Conservation (phyloP, 2,888 invertebrate species). For the Apocheima hispidaria region DNA sequence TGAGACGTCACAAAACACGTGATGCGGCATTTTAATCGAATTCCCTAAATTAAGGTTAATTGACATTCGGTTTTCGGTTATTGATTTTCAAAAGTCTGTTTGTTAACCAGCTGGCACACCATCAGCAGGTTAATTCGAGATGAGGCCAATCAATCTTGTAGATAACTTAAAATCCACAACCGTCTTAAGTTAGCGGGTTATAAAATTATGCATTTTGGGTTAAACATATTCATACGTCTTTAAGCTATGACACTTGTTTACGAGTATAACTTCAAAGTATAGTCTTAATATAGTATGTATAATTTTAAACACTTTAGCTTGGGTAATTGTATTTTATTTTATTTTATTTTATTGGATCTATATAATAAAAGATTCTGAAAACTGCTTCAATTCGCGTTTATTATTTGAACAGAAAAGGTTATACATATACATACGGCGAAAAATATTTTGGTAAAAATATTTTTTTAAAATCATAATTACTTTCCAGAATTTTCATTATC, state of each 20-base stretch:
- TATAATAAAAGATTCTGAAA: constrained; percentile 20
- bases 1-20: constrained; percentile 13
- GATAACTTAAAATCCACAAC: constrained; percentile 33
- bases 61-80: constrained; percentile 61
- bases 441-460: no score
- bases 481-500: not conserved
- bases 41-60: constrained; percentile 71
- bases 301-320: constrained; percentile 17
- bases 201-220: constrained; percentile 38
- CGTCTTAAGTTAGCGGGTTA: constrained; percentile 35
- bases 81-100: constrained; percentile 67
- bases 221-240: constrained; percentile 34
- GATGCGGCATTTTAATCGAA: constrained; percentile 61
- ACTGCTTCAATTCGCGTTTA: not conserved
- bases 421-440: no score
- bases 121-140: constrained; percentile 23
- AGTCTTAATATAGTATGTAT: not conserved
- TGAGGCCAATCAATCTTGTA: constrained; percentile 38
- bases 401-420: no score
- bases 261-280: constrained; percentile 10
- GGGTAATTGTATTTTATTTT: constrained; percentile 34
- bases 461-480: not conserved
- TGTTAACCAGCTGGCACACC: constrained; percentile 36
- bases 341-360: constrained; percentile 34
- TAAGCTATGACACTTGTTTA: constrained; percentile 12